These are phyloP conservation scores for Mesocricetus auratus DNA, from an alignment of 2,113 vertebrate genomes.

Conservation along the genomic window DNA sequence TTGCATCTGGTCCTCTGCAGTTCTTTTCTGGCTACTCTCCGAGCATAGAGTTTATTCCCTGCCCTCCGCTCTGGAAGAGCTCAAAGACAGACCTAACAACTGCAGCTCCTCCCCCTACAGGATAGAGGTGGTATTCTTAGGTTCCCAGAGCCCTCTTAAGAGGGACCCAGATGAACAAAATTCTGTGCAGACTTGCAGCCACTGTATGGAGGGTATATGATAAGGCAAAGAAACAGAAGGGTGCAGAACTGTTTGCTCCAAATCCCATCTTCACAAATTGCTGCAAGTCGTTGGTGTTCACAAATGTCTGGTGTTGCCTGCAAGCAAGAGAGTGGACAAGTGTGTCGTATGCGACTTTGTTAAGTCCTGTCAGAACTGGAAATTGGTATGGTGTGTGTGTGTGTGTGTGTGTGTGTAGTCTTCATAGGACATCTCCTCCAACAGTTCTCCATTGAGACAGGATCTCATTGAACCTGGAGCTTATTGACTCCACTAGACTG, in stretches of 20 bases:
- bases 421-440: background rate
- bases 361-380: background rate
- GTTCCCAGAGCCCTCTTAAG: background rate
- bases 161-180: accelerated
- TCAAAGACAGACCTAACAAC: background rate
- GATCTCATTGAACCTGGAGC: background rate
- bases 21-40: background rate
- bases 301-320: background rate
- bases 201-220: background rate
- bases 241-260: background rate
- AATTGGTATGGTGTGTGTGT: too few species aligned
- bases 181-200: background rate
- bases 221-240: too few species aligned
- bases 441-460: background rate
- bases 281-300: too few species aligned
- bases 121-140: background rate
- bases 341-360: background rate
- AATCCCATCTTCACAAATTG: background rate
- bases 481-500: background rate
- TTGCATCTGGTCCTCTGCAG: background rate
- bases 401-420: background rate
- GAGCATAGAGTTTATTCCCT: background rate
- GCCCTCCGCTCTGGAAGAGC: background rate
- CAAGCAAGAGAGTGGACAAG: background rate
- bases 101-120: slow-evolving; percentile 62